Base-by-base conservation (phyloP, 2,888 invertebrate species). In the Lithodes maja region DNA sequence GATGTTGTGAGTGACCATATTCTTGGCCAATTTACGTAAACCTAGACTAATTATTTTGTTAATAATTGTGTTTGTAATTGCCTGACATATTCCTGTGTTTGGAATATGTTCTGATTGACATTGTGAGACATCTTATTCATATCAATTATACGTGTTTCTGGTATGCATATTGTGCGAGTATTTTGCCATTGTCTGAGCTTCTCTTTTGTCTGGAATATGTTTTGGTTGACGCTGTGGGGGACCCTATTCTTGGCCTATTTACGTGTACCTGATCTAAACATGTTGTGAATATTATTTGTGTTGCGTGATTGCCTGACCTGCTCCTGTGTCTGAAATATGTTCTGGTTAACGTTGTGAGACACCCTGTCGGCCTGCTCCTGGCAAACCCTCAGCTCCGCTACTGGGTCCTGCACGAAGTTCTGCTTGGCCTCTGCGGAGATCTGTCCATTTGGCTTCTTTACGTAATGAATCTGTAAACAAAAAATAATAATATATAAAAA, bases 81-180 rank as follows among this genome's bases (percentile, higher is more conserved):
- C 52, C 79, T 53, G 3, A 79, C 79, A 53, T 79, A 54, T 3
- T 79, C 79, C n/a, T 79, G 79, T 0, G 79, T 79, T 54, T 54
- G 53, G 2, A 9, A n/a, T 9, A 79, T n/a, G n/a, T 54, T 79
- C 54, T 79, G 79, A 5, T 79, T 53, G 15, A 54, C 54, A 54
- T 79, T 79, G 5, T 79, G 53, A 7, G 80, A 55, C 49, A 9
- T 50, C 0, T 7, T 7, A 5, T 52, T 33, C 33, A 33, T 33
- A 33, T 33, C 33, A 33, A 33, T 33, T 33, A 33, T 33, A 33
- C 33, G 33, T 33, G 33, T 33, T 33, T 33, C 33, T 33, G 33
- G 33, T 33, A 33, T 33, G 33, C 33, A 33, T 33, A 33, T 33
- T 33, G 33, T 33, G 33, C 33, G 33, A 33, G 33, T 33, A 33